Evolutionary conservation across 2,113 vertebrate genomes (phyloP).

Genomic region (Anarrhichthys ocellatus): DNA sequence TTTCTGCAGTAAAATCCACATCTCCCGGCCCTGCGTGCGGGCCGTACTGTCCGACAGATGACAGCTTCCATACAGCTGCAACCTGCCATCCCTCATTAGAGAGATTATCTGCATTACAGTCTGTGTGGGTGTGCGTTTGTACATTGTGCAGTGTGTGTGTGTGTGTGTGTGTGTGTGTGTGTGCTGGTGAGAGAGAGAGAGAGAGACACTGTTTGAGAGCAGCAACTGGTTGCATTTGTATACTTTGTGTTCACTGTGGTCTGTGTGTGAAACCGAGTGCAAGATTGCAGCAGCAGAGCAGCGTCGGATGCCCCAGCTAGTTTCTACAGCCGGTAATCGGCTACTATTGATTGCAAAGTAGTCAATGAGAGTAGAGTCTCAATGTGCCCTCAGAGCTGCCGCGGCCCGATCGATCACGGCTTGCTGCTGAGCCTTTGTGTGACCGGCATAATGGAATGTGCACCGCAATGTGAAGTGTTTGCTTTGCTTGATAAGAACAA

Average conservation of each 20-base stretch:
- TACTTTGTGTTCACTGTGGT: constrained; percentile 36
- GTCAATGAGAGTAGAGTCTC: constrained; percentile 76
- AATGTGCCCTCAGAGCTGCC: constrained; percentile 69
- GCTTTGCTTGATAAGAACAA: constrained; percentile 16
- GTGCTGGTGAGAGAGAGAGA: constrained; percentile 11
- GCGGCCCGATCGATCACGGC: constrained; percentile 59
- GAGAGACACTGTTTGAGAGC: not conserved
- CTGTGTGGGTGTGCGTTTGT: constrained; percentile 30
- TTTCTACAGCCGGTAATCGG: constrained; percentile 73
- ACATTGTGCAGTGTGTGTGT: not conserved
- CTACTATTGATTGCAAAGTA: constrained; percentile 73
- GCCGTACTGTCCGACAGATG: constrained; percentile 15
- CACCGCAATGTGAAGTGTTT: constrained; percentile 17
- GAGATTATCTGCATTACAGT: constrained; percentile 41
- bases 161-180: not conserved
- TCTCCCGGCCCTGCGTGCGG: not conserved
- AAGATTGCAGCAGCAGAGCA: constrained; percentile 15
- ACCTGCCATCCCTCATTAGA: constrained; percentile 53
- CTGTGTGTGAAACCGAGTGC: constrained; percentile 41
- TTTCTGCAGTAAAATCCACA: not conserved
- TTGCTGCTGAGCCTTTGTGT: constrained; percentile 63
- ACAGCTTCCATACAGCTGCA: constrained; percentile 46
- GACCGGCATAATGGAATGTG: constrained; percentile 60
- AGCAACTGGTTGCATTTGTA: constrained; percentile 44
- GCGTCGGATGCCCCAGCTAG: constrained; percentile 42